Evolutionary conservation across 92 coral and sea anemone species (phyloP), one percentile per base, ranked within the genome.

Genomic region (Siderastrea siderea): DNA sequence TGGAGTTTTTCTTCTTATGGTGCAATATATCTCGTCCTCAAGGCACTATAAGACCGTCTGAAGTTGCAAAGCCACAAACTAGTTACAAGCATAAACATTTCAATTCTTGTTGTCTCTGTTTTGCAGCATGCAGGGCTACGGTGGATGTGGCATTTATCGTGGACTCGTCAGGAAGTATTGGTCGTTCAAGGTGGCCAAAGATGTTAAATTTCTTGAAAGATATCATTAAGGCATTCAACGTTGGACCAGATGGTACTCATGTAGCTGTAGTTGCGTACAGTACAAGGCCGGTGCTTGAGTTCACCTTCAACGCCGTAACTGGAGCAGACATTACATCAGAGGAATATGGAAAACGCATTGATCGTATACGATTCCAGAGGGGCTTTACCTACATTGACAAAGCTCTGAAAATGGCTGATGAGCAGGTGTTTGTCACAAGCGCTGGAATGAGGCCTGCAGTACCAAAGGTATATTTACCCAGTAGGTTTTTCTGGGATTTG

Each of bases 141-240:
- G 93, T 84, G 10, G 98, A 94, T 80, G 77, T 94, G 3, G 98
- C 91, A 3, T 89, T 94, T 67, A 71, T 94, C 6, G 88, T 94
- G 19, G 98, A 94, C 38, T 91, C 94, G 10, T 94, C 98, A 3
- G 98, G 98, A 46, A 92, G 95, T 59, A 94, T 94, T 63, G 98
- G 98, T 53, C 65, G 84, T 57, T 4, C 43, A 45, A 87, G 88
- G 81, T 94, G 94, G 89, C 82, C 79, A n/a, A 52, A 46, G 48
- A 67, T 89, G 85, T 82, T 89, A 79, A 12, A 55, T 7, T 94
- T 94, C 80, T 55, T 94, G 52, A 74, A 74, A 15, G 61, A 87
- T 0, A 45, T 92, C 3, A 76, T 80, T 3, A 76, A 83, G 4
- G 78, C 47, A n/a, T 92, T 94, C 80, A 90, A 91, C 11, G 89